Base-by-base conservation (phyloP, 2,888 invertebrate species). In the Pogonocherus hispidulus region DNA sequence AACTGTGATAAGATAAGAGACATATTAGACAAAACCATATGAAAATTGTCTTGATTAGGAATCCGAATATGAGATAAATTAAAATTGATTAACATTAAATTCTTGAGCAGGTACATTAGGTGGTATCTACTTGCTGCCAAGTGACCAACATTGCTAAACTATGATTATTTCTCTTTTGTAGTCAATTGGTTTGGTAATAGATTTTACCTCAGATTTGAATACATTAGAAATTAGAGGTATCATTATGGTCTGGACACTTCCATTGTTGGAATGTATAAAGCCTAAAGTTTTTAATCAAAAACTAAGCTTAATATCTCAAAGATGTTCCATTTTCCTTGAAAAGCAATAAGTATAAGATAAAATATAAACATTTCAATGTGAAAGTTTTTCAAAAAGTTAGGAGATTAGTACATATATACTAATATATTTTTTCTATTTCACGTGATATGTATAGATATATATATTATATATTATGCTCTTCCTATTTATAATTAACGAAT, bases 341-440 rank as follows among this genome's bases (percentile, higher is more conserved):
- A 57, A 65, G 65, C 65, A 65, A 65, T 65, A 65, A 65, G 41
- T 46, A 27, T 47, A 55, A 47, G 44, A 32, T 55, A 46, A 63
- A 46, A 54, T 46, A 49, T 54, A 54, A 35, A 35, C 19, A 37
- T 54, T 60, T 49, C 47, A 49, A 60, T 60, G 60, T 60, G 49
- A 60, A 59, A 47, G 14, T 49, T 60, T 49, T 19, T 49, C 49
- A 35, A 49, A 60, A 64, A 47, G 47, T 46, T 65, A 41, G 37
- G 27, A 64, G 55, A 47, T 47, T 56, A 57, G 49, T 51, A 51
- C n/a, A 41, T 51, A 46, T 59, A 60, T 49, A 60, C 60, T 73
- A 68, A 79, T 82, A 82, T 84, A 84, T 84, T 84, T 84, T 84
- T 84, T 84, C 84, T 83, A 84, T 84, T 81, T 82, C 82, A 80